Conservation (phyloP, 2,113 vertebrate genomes). For the Pelvicachromis taeniatus region DNA sequence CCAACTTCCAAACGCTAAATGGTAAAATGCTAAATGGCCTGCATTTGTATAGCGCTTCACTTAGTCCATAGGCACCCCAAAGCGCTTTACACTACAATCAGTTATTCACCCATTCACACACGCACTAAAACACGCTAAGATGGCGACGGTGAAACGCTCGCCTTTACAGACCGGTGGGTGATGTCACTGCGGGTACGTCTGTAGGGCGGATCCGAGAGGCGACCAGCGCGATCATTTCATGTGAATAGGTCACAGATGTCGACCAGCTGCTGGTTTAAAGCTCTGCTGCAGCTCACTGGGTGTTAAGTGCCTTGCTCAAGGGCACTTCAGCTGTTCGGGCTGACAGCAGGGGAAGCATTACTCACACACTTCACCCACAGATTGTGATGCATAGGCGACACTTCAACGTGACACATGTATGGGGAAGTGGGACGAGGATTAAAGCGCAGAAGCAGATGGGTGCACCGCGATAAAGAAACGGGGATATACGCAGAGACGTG, state of each 20-base stretch:
- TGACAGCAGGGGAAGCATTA: not conserved
- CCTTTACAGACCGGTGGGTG: not conserved
- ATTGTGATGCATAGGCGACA: not conserved
- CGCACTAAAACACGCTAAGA: no score
- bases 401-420: not conserved
- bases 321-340: not conserved
- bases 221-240: not conserved
- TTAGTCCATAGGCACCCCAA: no score
- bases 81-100: no score
- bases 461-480: not conserved
- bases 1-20: not conserved
- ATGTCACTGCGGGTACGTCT: not conserved
- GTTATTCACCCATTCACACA: no score
- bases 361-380: not conserved
- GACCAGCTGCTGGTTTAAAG: not conserved
- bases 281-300: not conserved
- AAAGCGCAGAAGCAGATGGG: not conserved
- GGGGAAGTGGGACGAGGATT: not conserved
- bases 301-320: not conserved
- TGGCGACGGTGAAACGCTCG: not conserved
- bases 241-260: fast-evolving
- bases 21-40: no score
- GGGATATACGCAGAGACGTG: not conserved
- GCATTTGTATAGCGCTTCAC: no score
- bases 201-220: not conserved